Conservation (phyloP, 2,888 invertebrate genomes). For the Petrolisthes manimaculis region DNA sequence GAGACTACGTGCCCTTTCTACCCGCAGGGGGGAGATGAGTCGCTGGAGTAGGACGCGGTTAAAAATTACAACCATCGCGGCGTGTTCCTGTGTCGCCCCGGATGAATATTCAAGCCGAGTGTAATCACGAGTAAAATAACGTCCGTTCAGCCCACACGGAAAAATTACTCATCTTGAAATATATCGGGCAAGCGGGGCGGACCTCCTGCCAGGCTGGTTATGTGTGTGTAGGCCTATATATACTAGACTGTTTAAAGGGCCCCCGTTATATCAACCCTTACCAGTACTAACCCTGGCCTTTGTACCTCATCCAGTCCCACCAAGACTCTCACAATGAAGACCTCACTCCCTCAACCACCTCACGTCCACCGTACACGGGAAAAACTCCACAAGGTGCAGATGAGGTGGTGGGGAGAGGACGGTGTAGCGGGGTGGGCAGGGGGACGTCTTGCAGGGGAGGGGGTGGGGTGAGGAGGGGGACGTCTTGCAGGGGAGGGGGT, state of each 20-base stretch:
- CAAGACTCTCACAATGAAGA: too few relatives aligned
- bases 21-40: slow-evolving; percentile 40
- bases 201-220: background rate
- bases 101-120: slow-evolving; percentile 65
- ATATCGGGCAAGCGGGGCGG: slow-evolving; percentile 9
- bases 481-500: too few relatives aligned
- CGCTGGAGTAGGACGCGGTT: slow-evolving; percentile 51
- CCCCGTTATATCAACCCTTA: too few relatives aligned
- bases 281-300: too few relatives aligned
- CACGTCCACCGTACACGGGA: too few relatives aligned
- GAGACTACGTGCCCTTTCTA: slow-evolving; percentile 25
- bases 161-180: slow-evolving; percentile 57
- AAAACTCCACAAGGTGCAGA: too few relatives aligned
- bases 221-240: background rate
- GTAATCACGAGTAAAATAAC: slow-evolving; percentile 65
- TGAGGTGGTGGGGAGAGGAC: background rate
- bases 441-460: background rate
- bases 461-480: background rate
- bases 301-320: too few relatives aligned
- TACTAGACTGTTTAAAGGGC: too few relatives aligned
- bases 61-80: slow-evolving; percentile 60
- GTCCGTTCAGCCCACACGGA: slow-evolving; percentile 42
- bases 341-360: too few relatives aligned
- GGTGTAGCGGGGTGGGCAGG: background rate
- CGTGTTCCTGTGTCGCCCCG: slow-evolving; percentile 58